phyloP scores from a whole-genome alignment of 2,113 vertebrate species.

The Anhinga rufa region DNA sequence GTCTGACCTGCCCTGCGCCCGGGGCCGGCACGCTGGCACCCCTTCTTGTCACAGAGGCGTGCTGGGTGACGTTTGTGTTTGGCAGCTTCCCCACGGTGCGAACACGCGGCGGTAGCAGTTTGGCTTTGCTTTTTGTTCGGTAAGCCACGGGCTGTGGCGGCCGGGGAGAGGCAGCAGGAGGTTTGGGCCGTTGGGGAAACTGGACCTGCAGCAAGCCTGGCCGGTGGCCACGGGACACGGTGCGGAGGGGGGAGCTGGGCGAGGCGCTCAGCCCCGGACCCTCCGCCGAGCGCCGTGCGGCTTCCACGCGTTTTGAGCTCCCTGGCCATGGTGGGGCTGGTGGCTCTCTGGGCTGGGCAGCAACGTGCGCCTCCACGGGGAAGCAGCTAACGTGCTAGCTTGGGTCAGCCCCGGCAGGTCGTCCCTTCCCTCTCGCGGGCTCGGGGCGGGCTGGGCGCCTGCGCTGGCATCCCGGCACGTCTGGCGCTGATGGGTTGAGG shows the following conservation, averaged over 20 bases:
- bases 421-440: neutral
- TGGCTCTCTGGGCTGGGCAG: neutral
- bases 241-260: neutral
- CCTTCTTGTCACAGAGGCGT: neutral
- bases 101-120: rapidly evolving
- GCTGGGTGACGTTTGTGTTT: neutral
- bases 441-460: rapidly evolving
- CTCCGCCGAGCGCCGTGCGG: neutral
- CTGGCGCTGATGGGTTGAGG: rapidly evolving
- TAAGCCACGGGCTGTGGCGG: neutral
- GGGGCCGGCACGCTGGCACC: neutral
- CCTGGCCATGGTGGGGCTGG: neutral
- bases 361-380: rapidly evolving
- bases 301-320: no score
- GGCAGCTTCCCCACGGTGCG: neutral
- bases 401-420: neutral
- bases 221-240: rapidly evolving
- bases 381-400: no score
- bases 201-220: neutral
- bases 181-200: neutral
- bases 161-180: neutral
- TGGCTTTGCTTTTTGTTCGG: neutral
- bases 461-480: rapidly evolving
- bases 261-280: neutral
- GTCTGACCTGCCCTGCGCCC: neutral